These are phyloP conservation scores for Syrrhaptes paradoxus DNA, from an alignment of 2,113 vertebrate genomes.

Conservation along the genomic window DNA sequence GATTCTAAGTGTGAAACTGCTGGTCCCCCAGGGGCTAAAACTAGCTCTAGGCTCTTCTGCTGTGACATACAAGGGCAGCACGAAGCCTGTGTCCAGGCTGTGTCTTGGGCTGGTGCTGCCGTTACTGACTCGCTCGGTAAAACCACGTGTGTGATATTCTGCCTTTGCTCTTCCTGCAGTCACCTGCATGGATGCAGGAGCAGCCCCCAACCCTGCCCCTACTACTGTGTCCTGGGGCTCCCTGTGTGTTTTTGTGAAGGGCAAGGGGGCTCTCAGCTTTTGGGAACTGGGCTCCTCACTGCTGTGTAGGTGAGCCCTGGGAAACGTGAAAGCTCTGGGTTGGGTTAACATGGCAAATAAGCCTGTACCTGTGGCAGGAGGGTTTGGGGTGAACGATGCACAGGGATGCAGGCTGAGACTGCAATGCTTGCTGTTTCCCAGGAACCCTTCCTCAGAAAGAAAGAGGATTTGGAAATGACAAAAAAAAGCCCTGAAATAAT, in stretches of 20 bases:
- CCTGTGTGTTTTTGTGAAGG: not conserved
- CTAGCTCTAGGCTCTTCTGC: not conserved
- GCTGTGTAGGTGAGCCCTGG: not conserved
- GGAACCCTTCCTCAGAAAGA: not conserved
- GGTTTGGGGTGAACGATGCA: not conserved
- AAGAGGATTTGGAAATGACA: not conserved
- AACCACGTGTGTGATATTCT: rapidly evolving
- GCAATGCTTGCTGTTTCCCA: not conserved
- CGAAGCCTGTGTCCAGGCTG: rapidly evolving
- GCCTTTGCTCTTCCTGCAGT: not conserved
- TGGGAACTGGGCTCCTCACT: not conserved
- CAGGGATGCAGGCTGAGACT: not conserved
- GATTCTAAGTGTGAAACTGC: not conserved
- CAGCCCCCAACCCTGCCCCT: rapidly evolving
- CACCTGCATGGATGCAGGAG: rapidly evolving
- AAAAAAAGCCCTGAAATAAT: not conserved
- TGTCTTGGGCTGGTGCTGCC: not conserved
- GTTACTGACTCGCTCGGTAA: not conserved
- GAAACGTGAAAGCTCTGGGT: not conserved
- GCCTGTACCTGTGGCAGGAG: not conserved
- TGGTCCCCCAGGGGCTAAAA: no score
- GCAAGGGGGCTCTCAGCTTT: not conserved
- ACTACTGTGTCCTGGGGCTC: not conserved
- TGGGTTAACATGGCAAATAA: not conserved
- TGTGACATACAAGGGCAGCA: not conserved